A percentile compares a stretch with the other conserved stretches of the same genome.
Conservation (phyloP, 2,113 vertebrate species). For the Chamaea fasciata region DNA sequence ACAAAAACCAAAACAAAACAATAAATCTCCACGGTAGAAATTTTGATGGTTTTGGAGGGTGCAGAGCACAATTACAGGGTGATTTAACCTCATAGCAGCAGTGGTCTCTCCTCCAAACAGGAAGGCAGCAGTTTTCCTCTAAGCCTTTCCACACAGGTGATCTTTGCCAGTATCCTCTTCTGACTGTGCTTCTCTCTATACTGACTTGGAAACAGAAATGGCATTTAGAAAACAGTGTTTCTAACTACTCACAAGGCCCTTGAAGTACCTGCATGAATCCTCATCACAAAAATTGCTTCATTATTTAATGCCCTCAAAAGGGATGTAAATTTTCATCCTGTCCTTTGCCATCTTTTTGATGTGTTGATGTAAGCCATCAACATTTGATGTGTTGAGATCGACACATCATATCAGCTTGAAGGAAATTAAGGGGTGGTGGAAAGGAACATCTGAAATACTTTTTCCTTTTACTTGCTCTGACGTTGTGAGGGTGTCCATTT, state of each 20-base stretch:
- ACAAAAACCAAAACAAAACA: not conserved
- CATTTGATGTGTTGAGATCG: not conserved
- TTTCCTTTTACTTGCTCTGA: not conserved
- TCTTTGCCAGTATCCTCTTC: not conserved
- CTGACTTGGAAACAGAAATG: not conserved
- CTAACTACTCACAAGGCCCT: not conserved
- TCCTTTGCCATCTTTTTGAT: not conserved
- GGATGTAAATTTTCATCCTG: not conserved
- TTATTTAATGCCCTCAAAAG: not conserved
- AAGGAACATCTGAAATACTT: not conserved
- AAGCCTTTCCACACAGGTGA: not conserved
- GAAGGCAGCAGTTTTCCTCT: not conserved
- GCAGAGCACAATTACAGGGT: not conserved
- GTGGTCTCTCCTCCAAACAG: not conserved
- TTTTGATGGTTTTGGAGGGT: not conserved
- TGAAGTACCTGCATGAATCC: not conserved
- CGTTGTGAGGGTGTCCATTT: not conserved
- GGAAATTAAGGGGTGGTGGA: not conserved
- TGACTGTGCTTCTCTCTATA: rapidly evolving
- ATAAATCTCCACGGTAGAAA: not conserved
- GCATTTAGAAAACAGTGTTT: not conserved
- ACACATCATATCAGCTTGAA: not conserved
- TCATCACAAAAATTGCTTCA: not conserved
- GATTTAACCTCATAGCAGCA: not conserved
- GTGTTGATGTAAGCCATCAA: too few relatives aligned